A percentile compares a stretch with the other conserved stretches of the same genome.
These are phyloP conservation scores for Lanistes nyassanus DNA, from an alignment of 1,140 invertebrate species.

Conservation along the genomic window DNA sequence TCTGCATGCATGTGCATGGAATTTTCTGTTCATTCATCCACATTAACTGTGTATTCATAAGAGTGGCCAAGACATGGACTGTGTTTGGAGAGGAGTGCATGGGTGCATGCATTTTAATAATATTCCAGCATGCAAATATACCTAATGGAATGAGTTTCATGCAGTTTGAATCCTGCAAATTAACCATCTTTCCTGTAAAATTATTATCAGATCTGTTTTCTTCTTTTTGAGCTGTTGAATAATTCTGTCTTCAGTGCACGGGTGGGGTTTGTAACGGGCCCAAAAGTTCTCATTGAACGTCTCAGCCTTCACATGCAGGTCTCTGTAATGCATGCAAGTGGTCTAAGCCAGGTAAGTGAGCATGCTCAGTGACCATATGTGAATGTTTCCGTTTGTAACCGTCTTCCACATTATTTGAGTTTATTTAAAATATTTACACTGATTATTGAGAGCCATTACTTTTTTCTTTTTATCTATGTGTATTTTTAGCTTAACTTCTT, in stretches of 20 bases:
- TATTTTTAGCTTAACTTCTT: too few relatives aligned
- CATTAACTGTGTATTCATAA: neutral
- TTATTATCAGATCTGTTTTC: too few relatives aligned
- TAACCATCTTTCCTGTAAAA: too few relatives aligned
- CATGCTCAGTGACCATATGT: neutral
- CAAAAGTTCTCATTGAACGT: conserved; percentile 49
- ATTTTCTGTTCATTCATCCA: neutral
- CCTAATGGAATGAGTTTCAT: too few relatives aligned
- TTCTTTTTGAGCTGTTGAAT: too few relatives aligned
- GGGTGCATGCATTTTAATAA: neutral
- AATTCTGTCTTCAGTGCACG: conserved; percentile 71
- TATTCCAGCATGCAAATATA: conserved; percentile 38
- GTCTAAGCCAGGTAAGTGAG: conserved; percentile 76
- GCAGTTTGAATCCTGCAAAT: too few relatives aligned
- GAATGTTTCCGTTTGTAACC: neutral
- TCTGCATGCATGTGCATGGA: neutral
- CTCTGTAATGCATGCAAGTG: conserved; percentile 78
- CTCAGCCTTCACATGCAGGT: conserved; percentile 74
- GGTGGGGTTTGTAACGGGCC: conserved; percentile 78
- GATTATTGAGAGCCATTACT: too few relatives aligned
- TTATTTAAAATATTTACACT: too few relatives aligned
- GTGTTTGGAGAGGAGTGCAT: neutral
- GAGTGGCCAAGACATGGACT: neutral
- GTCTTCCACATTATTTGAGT: too few relatives aligned
- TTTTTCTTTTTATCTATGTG: too few relatives aligned